Base-by-base conservation (phyloP, 2,797 vertebrate genomes). In the Anableps anableps region DNA sequence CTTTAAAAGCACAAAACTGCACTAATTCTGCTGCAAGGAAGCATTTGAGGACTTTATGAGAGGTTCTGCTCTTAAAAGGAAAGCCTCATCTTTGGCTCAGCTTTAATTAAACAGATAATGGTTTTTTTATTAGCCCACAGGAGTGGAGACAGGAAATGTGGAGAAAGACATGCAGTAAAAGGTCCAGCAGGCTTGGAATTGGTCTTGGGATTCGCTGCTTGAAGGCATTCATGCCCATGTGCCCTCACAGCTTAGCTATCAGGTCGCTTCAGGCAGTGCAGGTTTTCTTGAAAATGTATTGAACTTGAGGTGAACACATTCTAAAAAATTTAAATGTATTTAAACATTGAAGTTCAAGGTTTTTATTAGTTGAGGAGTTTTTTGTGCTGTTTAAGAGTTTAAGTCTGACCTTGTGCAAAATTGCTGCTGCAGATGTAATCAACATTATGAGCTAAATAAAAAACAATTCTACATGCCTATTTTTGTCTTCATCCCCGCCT, bases 401-500 rank as follows among this genome's bases (percentile, higher is more conserved):
- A 76, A 66, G 72, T 73, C 43, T 72, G 50, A 51, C 41, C 41
- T 71, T 71, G 9, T 29, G 23, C 53, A 45, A 77, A 58, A 21
- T 38, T 71, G 53, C 38, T 29, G 78, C 75, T 76, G 21, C 9
- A 84, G n/a, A 17, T 74, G 45, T 73, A 66, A 75, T 85, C 16
- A 82, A 58, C 50, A 72, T 73, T 45, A 14, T 51, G 75, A 82
- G 72, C 45, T 38, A 55, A 80, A 82, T 74, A 80, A 81, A 88
- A 58, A 38, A 38, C 60, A 80, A 60, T 75, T 50, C 76, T 74
- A 36, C 73, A 60, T 86, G 60, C 50, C 79, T 86, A 34, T 89
- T 85, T 88, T 78, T 90, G 76, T 87, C 77, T 84, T 85, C 82
- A 85, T 81, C 73, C 85, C 77, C 87, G 78, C 83, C 83, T 80